phyloP scores from a whole-genome alignment of 2,113 vertebrate species.

The Elephantulus edwardii region DNA sequence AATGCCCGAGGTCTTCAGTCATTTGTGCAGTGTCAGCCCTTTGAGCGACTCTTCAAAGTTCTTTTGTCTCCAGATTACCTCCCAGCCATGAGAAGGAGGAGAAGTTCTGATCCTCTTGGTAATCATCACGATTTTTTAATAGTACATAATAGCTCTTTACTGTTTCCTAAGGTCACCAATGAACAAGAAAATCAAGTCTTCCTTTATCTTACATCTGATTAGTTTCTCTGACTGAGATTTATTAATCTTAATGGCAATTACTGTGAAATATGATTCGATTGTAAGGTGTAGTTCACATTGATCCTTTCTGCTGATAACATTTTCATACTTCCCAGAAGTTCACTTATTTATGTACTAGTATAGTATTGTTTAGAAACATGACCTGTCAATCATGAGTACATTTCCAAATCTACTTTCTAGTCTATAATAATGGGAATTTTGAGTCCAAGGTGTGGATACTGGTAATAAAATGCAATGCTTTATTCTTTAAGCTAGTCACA shows the following conservation, averaged over 20 bases:
- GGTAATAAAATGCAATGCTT: background rate
- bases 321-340: constrained; percentile 46
- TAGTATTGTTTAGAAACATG: background rate
- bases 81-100: constrained; percentile 94
- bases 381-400: background rate
- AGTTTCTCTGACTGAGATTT: constrained; percentile 40
- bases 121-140: constrained; percentile 63
- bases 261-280: background rate
- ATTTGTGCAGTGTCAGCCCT: constrained; percentile 97
- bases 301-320: constrained; percentile 12
- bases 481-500: background rate
- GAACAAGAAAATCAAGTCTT: background rate
- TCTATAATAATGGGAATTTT: background rate
- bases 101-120: constrained; percentile 97
- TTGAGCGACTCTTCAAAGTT: constrained; percentile 98
- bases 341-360: background rate
- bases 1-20: constrained; percentile 96
- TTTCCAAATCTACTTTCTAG: background rate
- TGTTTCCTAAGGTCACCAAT: background rate
- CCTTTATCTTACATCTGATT: background rate
- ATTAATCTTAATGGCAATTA: constrained; percentile 28
- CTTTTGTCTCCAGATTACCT: constrained; percentile 97
- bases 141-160: background rate
- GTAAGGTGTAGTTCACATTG: constrained; percentile 30
- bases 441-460: background rate